A percentile compares a stretch with the other conserved stretches of the same genome.
These are phyloP conservation scores for Zaprionus obscuricornis DNA, from an alignment of 2,888 invertebrate genomes.

Conservation along the genomic window DNA sequence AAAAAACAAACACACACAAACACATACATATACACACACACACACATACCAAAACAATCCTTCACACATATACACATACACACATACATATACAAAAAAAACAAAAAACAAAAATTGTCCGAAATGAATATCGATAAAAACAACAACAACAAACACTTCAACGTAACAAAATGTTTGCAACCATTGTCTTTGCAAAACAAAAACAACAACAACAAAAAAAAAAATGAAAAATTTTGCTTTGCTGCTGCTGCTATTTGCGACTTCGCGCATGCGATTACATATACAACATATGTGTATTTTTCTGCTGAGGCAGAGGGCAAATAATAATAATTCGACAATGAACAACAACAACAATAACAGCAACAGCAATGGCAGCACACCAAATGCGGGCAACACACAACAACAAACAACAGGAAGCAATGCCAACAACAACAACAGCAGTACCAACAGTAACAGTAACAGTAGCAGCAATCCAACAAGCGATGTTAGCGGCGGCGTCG, in stretches of 20 bases:
- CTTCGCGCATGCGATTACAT: conserved; percentile 33
- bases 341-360: conserved; percentile 35
- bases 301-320: conserved; percentile 48
- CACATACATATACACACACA: conserved; percentile 24
- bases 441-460: conserved; percentile 11
- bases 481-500: conserved; percentile 4
- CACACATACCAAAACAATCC: conserved; percentile 28
- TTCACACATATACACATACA: conserved; percentile 25
- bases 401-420: conserved; percentile 9
- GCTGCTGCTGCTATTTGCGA: conserved; percentile 54
- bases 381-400: conserved; percentile 1
- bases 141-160: conserved; percentile 20
- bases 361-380: conserved; percentile 1
- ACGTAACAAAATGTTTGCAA: conserved; percentile 28
- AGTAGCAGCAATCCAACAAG: conserved; percentile 16
- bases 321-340: conserved; percentile 38
- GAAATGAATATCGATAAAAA: too few species aligned
- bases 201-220: conserved; percentile 3
- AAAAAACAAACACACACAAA: conserved; percentile 35
- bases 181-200: too few species aligned
- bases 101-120: conserved; percentile 20
- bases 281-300: conserved; percentile 1
- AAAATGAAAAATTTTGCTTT: conserved; percentile 22
- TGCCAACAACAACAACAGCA: conserved; percentile 1
- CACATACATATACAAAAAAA: conserved; percentile 18